Conservation (phyloP, 2,888 invertebrate species). For the Megastigmus dorsalis region DNA sequence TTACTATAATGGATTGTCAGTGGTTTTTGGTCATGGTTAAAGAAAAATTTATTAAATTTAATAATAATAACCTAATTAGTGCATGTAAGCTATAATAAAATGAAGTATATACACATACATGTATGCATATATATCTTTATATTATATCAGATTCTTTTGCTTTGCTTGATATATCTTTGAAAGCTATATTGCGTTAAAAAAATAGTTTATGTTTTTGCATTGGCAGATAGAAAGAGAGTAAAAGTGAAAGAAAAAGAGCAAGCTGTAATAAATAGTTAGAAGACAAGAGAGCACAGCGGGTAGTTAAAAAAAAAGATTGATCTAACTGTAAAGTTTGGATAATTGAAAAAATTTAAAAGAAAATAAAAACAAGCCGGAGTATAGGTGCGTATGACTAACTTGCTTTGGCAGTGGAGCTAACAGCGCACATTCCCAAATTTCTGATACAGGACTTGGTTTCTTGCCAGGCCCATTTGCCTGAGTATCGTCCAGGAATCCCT, state of each 20-base stretch:
- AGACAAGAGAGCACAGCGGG: slow-evolving; percentile 21
- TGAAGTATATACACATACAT: background rate
- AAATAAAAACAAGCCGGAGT: slow-evolving; percentile 64
- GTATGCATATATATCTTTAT: background rate
- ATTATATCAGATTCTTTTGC: background rate
- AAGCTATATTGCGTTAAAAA: slow-evolving; percentile 9
- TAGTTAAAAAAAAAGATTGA: slow-evolving; percentile 19
- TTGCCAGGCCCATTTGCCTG: slow-evolving; percentile 80
- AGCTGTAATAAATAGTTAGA: slow-evolving; percentile 29
- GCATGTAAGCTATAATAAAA: too few species aligned
- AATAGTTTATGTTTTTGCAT: slow-evolving; percentile 25
- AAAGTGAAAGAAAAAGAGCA: slow-evolving; percentile 17
- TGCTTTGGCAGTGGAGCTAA: slow-evolving; percentile 72
- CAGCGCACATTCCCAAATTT: slow-evolving; percentile 68
- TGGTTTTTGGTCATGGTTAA: slow-evolving; percentile 13
- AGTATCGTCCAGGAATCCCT: slow-evolving; percentile 75
- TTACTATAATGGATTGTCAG: slow-evolving; percentile 3
- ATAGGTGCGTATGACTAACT: slow-evolving; percentile 69
- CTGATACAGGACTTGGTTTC: slow-evolving; percentile 73
- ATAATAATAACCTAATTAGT: background rate
- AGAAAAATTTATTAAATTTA: background rate
- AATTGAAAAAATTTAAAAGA: slow-evolving; percentile 3
- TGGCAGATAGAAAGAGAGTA: slow-evolving; percentile 24
- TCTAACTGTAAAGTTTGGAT: slow-evolving; percentile 7
- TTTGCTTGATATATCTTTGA: slow-evolving; percentile 29